Percentiles rank a stretch among this genome's conserved stretches.
phyloP scores from a whole-genome alignment of 2,113 vertebrate species.

The Xiphophorus maculatus region DNA sequence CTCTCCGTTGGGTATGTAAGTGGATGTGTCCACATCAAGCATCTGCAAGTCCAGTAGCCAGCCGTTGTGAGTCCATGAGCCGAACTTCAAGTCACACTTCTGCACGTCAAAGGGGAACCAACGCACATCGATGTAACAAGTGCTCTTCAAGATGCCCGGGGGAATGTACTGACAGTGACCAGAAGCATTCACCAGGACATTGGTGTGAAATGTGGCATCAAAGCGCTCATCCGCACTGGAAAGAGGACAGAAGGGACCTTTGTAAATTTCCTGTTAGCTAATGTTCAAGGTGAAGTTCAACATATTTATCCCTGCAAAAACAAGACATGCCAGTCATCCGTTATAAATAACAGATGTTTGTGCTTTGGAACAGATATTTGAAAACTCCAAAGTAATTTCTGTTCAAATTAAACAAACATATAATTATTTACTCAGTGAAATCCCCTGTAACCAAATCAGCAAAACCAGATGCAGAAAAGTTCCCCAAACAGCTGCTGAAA shows the following conservation, averaged over 20 bases:
- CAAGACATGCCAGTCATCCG: not conserved
- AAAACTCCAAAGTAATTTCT: too few relatives aligned
- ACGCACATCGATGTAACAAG: conserved; percentile 83
- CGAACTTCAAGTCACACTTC: conserved; percentile 89
- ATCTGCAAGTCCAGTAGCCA: conserved; percentile 90
- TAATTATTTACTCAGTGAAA: too few relatives aligned
- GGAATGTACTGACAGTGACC: conserved; percentile 89
- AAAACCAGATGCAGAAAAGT: too few relatives aligned
- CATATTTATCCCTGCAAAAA: not conserved
- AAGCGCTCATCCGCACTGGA: conserved; percentile 87
- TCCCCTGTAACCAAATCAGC: too few relatives aligned
- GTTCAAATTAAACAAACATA: too few relatives aligned
- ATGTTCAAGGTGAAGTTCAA: not conserved
- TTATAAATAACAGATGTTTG: not conserved
- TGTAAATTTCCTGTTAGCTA: not conserved
- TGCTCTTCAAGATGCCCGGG: conserved; percentile 92
- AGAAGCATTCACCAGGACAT: conserved; percentile 87
- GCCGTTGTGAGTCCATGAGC: conserved; percentile 89
- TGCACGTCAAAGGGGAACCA: conserved; percentile 92
- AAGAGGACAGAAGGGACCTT: not conserved
- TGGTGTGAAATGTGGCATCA: conserved; percentile 89
- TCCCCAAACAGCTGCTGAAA: too few relatives aligned
- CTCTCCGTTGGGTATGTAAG: conserved; percentile 88
- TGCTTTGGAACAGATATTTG: not conserved
- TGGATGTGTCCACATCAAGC: conserved; percentile 86